Percentiles rank a stretch among this genome's conserved stretches.
phyloP scores from a whole-genome alignment of 2,797 vertebrate genomes.

The Hafferia zeledoni region DNA sequence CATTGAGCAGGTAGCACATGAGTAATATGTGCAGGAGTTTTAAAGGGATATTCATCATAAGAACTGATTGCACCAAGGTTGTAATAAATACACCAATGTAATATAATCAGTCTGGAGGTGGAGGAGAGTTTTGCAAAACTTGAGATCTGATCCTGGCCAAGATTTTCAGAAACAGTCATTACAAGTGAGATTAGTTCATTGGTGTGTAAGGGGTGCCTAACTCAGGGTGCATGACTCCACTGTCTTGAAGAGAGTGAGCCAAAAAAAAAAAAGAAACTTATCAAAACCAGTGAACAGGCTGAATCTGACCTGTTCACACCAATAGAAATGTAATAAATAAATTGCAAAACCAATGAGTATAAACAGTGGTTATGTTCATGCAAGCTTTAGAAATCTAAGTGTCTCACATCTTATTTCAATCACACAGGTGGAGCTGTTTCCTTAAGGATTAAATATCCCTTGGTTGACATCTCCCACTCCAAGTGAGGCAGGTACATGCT shows the following conservation, averaged over 20 bases:
- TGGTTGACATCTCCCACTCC: not conserved
- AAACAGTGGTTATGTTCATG: not conserved
- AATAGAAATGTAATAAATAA: not conserved
- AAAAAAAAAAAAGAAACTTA: not conserved
- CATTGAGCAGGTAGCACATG: not conserved
- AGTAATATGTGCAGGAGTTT: not conserved
- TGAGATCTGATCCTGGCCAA: not conserved
- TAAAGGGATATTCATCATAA: not conserved
- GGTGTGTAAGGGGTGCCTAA: accelerated
- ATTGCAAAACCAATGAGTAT: not conserved
- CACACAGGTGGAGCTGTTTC: slow-evolving; percentile 35
- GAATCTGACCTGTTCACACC: not conserved
- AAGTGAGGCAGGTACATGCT: not conserved
- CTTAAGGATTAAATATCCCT: not conserved
- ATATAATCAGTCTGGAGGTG: not conserved
- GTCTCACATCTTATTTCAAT: not conserved
- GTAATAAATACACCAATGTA: not conserved
- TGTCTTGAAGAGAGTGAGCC: not conserved
- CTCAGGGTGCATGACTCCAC: not conserved
- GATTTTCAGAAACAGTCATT: not conserved
- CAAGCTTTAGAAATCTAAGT: not conserved
- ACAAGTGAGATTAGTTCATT: not conserved
- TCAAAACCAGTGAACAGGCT: not conserved
- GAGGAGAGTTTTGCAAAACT: not conserved
- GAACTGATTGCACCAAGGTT: not conserved